Conservation (phyloP, 2,888 invertebrate genomes). For the Griposia aprilina region DNA sequence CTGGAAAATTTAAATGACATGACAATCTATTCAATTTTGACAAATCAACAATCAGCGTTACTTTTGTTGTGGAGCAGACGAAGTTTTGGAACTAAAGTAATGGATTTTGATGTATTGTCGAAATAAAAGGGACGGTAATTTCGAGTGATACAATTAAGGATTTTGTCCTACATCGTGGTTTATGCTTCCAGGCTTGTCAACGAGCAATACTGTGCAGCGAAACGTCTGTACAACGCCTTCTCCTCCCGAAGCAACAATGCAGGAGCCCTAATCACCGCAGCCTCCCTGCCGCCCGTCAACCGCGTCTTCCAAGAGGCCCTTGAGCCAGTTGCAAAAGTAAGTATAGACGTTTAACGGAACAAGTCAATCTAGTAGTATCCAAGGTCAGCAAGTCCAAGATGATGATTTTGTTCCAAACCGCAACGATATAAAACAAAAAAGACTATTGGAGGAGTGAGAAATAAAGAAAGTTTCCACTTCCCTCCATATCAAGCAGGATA, state of each 20-base stretch:
- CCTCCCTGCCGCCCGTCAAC: conserved; percentile 69
- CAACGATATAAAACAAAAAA: background rate
- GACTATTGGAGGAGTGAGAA: background rate
- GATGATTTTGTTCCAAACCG: background rate
- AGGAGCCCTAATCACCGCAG: conserved; percentile 79
- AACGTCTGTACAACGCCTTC: conserved; percentile 77
- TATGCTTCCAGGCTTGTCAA: conserved; percentile 74
- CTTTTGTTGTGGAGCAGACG: background rate
- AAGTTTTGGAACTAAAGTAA: background rate
- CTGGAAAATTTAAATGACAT: background rate
- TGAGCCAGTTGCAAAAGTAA: conserved; percentile 71
- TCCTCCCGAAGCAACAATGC: conserved; percentile 78
- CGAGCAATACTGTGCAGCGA: conserved; percentile 82
- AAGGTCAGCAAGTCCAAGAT: background rate
- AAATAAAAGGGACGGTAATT: background rate
- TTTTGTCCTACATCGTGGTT: background rate
- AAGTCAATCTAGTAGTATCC: no score
- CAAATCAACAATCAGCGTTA: background rate
- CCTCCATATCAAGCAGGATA: background rate
- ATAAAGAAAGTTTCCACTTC: background rate
- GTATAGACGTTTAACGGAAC: conserved; percentile 52
- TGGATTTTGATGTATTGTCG: background rate
- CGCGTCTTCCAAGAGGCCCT: conserved; percentile 57
- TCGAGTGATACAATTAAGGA: background rate
- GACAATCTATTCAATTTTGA: background rate